Evolutionary conservation across 2,113 vertebrate species (phyloP).

Genomic region (Centropus unirufus): DNA sequence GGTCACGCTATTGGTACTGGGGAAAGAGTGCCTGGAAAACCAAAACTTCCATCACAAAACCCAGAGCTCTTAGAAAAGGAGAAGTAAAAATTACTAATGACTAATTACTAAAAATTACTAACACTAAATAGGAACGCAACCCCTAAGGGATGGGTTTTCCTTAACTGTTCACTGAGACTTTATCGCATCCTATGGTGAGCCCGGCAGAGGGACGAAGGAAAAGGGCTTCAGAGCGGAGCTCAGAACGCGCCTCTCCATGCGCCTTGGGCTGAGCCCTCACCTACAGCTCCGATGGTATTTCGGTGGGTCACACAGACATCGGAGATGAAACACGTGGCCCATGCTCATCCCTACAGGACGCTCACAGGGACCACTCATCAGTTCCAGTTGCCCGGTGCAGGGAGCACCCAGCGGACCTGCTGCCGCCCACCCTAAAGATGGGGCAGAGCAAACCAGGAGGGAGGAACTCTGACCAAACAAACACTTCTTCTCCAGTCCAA

Average conservation of each 20-base stretch:
- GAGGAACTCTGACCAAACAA: background rate
- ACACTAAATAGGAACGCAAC: background rate
- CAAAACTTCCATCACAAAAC: background rate
- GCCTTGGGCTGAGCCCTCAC: background rate
- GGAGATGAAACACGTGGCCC: background rate
- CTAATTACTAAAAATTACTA: background rate
- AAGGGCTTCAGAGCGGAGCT: background rate
- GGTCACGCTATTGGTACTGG: slow-evolving; percentile 37
- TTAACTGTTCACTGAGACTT: background rate
- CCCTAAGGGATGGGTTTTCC: background rate
- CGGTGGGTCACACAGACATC: accelerated
- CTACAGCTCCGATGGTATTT: accelerated
- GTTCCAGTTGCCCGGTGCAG: accelerated
- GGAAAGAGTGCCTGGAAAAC: background rate
- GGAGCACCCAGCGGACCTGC: background rate
- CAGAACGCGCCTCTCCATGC: background rate
- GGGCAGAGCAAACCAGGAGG: background rate
- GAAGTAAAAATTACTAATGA: no score
- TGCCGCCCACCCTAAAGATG: background rate
- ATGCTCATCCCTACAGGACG: background rate
- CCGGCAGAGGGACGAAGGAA: background rate
- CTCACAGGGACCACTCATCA: background rate
- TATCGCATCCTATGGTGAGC: background rate
- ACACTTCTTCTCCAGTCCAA: background rate
- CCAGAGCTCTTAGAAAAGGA: background rate